Percentiles rank a stretch among this genome's conserved stretches.
Evolutionary conservation across 2,113 vertebrate species (phyloP).

Genomic region (Indicator maculatus): DNA sequence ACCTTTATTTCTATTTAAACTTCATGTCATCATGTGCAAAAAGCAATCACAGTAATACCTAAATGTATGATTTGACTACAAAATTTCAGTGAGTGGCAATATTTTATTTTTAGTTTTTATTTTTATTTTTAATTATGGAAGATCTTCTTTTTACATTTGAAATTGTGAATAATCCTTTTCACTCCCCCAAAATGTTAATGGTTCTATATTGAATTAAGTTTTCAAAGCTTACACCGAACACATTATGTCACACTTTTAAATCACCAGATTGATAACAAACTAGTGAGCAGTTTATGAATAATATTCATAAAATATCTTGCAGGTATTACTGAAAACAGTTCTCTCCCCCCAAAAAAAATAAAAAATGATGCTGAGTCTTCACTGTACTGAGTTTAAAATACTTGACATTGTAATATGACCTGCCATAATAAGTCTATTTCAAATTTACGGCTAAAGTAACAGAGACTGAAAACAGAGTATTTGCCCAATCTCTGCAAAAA

Average conservation of each 20-base stretch:
- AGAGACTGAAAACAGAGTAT: conserved; percentile 31
- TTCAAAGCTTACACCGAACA: neutral
- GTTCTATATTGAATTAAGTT: neutral
- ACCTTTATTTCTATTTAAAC: neutral
- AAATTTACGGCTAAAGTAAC: conserved; percentile 32
- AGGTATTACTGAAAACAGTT: neutral
- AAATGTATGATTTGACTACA: neutral
- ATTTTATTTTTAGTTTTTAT: no score
- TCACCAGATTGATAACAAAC: neutral
- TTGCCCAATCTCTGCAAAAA: neutral
- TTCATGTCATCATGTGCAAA: neutral
- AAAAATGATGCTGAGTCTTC: neutral
- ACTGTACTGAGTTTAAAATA: neutral
- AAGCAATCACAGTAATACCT: neutral
- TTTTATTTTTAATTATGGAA: neutral
- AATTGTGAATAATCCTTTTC: neutral
- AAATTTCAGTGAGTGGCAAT: neutral
- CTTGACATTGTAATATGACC: conserved; percentile 16
- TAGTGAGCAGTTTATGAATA: neutral
- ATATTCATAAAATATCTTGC: neutral
- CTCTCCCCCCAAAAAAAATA: neutral
- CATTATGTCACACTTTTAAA: neutral
- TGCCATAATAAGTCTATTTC: conserved; percentile 15
- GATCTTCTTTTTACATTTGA: neutral
- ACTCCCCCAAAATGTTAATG: neutral